These are phyloP conservation scores for Rana temporaria DNA, from an alignment of 2,113 vertebrate genomes.

Conservation along the genomic window DNA sequence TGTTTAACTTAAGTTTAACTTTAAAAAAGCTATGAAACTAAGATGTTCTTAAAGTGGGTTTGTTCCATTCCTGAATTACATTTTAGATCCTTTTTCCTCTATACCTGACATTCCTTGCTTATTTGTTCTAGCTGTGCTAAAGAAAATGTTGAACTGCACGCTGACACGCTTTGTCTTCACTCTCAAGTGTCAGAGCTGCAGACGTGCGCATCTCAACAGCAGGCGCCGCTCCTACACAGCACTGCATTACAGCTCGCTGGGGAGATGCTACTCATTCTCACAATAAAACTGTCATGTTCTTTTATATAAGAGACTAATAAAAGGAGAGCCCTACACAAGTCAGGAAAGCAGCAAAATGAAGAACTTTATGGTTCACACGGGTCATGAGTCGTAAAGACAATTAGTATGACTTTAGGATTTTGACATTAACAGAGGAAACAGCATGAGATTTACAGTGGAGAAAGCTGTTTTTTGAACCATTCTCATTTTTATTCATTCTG, in stretches of 20 bases:
- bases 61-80: too few species aligned
- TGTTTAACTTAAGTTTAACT: too few species aligned
- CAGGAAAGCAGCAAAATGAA: slow-evolving; percentile 38
- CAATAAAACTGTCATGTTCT: slow-evolving; percentile 51
- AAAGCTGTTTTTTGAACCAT: neutral
- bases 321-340: slow-evolving; percentile 38
- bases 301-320: slow-evolving; percentile 48
- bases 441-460: slow-evolving; percentile 11
- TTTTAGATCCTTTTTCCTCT: too few species aligned
- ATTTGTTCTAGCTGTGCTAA: neutral
- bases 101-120: too few species aligned
- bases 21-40: too few species aligned
- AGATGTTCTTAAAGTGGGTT: too few species aligned
- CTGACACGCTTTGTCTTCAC: slow-evolving; percentile 8
- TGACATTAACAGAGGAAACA: slow-evolving; percentile 27
- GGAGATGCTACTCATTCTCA: slow-evolving; percentile 49
- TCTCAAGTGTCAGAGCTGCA: slow-evolving; percentile 18
- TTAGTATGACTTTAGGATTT: slow-evolving; percentile 41
- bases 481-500: neutral
- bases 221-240: slow-evolving; percentile 37
- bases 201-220: slow-evolving; percentile 26
- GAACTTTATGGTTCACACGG: slow-evolving; percentile 34
- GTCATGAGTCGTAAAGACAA: slow-evolving; percentile 41
- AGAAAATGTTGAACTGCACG: neutral
- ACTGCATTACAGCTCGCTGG: slow-evolving; percentile 37